Percentiles rank a stretch among this genome's conserved stretches.
Evolutionary conservation across 2,113 vertebrate species (phyloP).

Genomic region (Prionailurus viverrinus): DNA sequence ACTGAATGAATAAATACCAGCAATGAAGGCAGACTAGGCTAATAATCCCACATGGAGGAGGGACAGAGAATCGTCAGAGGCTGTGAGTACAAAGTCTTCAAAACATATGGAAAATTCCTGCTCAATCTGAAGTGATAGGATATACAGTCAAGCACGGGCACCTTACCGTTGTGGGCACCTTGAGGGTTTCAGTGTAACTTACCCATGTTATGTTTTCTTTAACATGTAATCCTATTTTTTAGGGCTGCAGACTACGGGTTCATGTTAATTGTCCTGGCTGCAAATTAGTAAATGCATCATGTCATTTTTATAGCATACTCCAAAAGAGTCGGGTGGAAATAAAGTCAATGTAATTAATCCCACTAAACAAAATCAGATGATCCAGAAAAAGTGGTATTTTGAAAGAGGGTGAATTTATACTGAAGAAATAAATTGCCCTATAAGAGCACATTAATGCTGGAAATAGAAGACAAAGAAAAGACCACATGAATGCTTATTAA

Average conservation of each 20-base stretch:
- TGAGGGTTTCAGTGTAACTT: background rate
- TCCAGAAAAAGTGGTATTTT: constrained; percentile 38
- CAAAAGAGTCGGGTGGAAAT: constrained; percentile 36
- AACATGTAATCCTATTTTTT: background rate
- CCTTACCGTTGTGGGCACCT: background rate
- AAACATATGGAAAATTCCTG: constrained; percentile 2
- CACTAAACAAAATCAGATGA: constrained; percentile 68
- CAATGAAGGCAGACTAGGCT: background rate
- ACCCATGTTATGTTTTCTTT: background rate
- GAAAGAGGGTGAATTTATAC: constrained; percentile 36
- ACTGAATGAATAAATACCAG: background rate
- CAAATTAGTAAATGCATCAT: constrained; percentile 59
- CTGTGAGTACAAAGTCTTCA: background rate
- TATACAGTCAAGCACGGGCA: background rate
- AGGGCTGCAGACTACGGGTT: background rate
- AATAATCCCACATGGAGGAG: background rate
- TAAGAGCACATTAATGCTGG: constrained; percentile 28
- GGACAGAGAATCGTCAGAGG: background rate
- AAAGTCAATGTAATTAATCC: constrained; percentile 71
- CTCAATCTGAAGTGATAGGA: constrained; percentile 1
- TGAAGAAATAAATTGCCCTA: constrained; percentile 31
- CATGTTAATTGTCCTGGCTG: constrained; percentile 46
- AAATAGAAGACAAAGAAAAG: constrained; percentile 26
- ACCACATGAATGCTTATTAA: background rate
- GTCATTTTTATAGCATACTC: constrained; percentile 43